A percentile compares a stretch with the other conserved stretches of the same genome.
These are phyloP conservation scores for Synergus japonicus DNA, from an alignment of 2,888 invertebrate genomes.

Conservation along the genomic window DNA sequence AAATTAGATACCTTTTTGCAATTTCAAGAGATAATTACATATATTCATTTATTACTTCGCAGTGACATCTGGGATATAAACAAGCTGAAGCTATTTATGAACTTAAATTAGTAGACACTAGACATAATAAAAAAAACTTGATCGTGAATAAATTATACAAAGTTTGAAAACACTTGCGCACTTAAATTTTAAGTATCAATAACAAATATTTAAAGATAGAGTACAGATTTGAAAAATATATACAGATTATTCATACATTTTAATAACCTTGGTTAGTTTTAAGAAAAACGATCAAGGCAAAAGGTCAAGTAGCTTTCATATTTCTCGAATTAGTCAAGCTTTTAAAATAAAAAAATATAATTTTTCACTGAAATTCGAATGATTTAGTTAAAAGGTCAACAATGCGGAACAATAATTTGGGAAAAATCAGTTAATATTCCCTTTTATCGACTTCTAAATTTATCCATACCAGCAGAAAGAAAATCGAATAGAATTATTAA, in stretches of 20 bases:
- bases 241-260: too few species aligned
- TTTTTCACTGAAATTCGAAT: not conserved
- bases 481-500: not conserved
- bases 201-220: not conserved
- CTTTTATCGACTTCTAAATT: not conserved
- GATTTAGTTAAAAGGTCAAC: too few species aligned
- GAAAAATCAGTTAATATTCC: too few species aligned
- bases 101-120: not conserved
- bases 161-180: not conserved
- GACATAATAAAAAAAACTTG: not conserved
- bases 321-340: not conserved
- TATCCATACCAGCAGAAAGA: not conserved
- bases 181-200: not conserved
- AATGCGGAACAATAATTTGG: too few species aligned
- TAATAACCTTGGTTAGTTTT: too few species aligned
- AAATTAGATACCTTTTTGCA: slow-evolving; percentile 2
- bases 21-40: not conserved
- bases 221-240: too few species aligned
- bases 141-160: slow-evolving; percentile 16
- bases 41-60: not conserved
- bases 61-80: not conserved
- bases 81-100: not conserved
- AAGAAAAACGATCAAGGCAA: not conserved
- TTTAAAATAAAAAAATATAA: not conserved
- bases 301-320: not conserved